A percentile compares a stretch with the other conserved stretches of the same genome.
These are phyloP conservation scores for Lithosia quadra DNA, from an alignment of 2,888 invertebrate species.

Conservation along the genomic window DNA sequence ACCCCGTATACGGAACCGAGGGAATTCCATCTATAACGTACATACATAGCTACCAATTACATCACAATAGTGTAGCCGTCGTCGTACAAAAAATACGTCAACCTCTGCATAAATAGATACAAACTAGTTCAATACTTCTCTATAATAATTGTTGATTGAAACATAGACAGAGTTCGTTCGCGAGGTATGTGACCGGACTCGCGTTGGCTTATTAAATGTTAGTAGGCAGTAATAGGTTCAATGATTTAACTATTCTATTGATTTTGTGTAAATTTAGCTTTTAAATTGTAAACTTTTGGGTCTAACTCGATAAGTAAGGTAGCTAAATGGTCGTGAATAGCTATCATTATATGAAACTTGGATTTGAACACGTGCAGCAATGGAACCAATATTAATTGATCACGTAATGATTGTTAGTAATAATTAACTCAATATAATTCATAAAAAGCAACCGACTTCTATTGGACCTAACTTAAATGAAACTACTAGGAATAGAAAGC, in stretches of 20 bases:
- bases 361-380: no score
- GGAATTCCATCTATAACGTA: conserved; percentile 40
- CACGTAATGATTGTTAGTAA: no score
- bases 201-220: background rate
- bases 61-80: conserved; percentile 18
- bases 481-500: no score
- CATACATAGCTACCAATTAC: conserved; percentile 16
- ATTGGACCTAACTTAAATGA: no score
- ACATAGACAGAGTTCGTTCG: background rate
- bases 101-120: conserved; percentile 9
- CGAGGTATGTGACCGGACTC: background rate
- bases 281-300: no score
- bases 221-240: background rate
- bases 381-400: no score
- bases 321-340: no score
- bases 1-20: conserved; percentile 46
- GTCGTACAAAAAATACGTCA: conserved; percentile 16
- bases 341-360: no score
- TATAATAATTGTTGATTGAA: conserved; percentile 18
- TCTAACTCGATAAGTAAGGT: no score
- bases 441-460: no score
- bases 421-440: no score
- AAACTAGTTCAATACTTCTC: conserved; percentile 15
- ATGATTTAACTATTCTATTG: background rate
- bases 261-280: background rate